Conservation (phyloP, 2,888 invertebrate species). For the Oxyteleia sp. region DNA sequence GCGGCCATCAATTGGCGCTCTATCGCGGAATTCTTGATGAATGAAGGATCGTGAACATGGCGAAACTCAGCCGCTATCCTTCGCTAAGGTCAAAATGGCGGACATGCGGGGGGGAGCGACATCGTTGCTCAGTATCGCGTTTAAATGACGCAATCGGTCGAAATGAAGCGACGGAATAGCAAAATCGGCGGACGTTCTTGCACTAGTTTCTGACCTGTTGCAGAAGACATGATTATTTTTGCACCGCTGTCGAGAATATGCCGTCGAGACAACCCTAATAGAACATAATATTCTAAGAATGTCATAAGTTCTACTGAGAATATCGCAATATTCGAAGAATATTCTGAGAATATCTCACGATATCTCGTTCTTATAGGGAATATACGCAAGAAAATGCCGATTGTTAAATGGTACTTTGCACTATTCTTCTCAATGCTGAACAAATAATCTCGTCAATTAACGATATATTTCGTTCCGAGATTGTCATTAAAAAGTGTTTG, state of each 20-base stretch:
- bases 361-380: too few relatives aligned
- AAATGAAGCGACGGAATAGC: slow-evolving; percentile 35
- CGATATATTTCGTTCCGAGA: too few relatives aligned
- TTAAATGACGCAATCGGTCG: slow-evolving; percentile 59
- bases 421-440: too few relatives aligned
- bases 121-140: slow-evolving; percentile 32
- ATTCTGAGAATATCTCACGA: too few relatives aligned
- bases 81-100: slow-evolving; percentile 87
- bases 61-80: slow-evolving; percentile 80
- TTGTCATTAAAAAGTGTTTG: too few relatives aligned
- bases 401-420: too few relatives aligned
- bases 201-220: slow-evolving; percentile 62
- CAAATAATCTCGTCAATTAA: too few relatives aligned
- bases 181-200: slow-evolving; percentile 48
- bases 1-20: slow-evolving; percentile 25
- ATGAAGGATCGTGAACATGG: slow-evolving; percentile 21
- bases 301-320: too few relatives aligned
- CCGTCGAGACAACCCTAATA: too few relatives aligned
- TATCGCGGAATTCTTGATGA: slow-evolving; percentile 22
- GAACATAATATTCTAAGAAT: too few relatives aligned
- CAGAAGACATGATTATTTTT: slow-evolving; percentile 50
- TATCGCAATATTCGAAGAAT: too few relatives aligned
- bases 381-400: too few relatives aligned
- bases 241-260: slow-evolving; percentile 5
- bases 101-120: slow-evolving; percentile 64